A percentile compares a stretch with the other conserved stretches of the same genome.
These are phyloP conservation scores for Steinernema khuongi DNA, from an alignment of 1,140 invertebrate species.

Conservation along the genomic window DNA sequence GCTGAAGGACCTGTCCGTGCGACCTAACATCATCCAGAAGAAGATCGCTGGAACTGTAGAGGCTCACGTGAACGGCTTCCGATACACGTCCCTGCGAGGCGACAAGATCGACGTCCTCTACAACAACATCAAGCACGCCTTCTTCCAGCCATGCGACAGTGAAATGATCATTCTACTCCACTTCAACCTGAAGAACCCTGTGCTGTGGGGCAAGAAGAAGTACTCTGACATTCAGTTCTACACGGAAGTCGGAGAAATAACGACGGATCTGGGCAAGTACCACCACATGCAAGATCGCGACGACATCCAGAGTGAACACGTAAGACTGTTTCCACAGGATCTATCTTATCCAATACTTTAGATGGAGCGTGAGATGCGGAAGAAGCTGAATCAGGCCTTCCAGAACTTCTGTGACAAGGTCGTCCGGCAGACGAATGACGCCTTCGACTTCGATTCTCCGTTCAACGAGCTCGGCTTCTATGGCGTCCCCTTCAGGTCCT, in stretches of 20 bases:
- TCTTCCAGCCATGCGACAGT: conserved; percentile 97
- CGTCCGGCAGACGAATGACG: conserved; percentile 79
- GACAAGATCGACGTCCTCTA: conserved; percentile 99
- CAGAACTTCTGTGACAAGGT: conserved; percentile 98
- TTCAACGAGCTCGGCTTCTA: conserved; percentile 95
- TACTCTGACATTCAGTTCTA: conserved; percentile 98
- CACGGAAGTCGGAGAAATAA: conserved; percentile 98
- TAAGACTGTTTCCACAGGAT: conserved; percentile 31
- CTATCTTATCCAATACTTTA: conserved; percentile 42
- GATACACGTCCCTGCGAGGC: conserved; percentile 92
- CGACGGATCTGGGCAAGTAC: conserved; percentile 96
- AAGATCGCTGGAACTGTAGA: conserved; percentile 84
- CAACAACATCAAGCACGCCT: conserved; percentile 98
- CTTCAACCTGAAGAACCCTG: conserved; percentile 96
- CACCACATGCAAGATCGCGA: conserved; percentile 99
- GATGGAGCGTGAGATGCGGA: conserved; percentile 87
- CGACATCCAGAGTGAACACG: conserved; percentile 93
- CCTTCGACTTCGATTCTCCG: conserved; percentile 96
- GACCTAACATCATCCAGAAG: conserved; percentile 96
- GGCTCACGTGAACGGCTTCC: conserved; percentile 84
- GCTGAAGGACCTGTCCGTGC: conserved; percentile 93
- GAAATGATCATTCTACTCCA: conserved; percentile 99
- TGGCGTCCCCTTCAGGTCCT: conserved; percentile 92
- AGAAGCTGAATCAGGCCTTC: conserved; percentile 93
- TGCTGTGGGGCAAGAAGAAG: conserved; percentile 99